Base-by-base conservation (phyloP, 2,888 invertebrate species). In the Drosophila macrothrix region DNA sequence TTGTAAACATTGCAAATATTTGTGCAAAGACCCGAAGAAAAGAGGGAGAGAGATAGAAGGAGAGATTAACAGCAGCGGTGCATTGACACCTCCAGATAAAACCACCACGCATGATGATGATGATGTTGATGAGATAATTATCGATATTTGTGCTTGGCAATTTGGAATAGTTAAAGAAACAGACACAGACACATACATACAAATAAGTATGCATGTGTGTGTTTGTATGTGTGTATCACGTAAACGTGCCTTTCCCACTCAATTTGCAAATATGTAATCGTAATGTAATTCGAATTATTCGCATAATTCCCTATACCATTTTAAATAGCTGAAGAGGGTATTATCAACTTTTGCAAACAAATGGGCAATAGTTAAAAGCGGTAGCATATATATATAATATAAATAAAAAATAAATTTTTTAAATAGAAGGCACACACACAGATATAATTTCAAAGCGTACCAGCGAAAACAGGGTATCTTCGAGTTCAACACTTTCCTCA, bases 1-100 rank as follows among this genome's bases (percentile, higher is more conserved):
- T 68, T 66, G 59, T 60, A 67, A 72, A 43, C 62, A 73, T 12
- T 41, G 73, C 61, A 73, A 73, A 73, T 73, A 73, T 70, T 70
- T 70, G 65, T 53, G 41, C 28, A 22, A 22, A 28, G 25, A 28
- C 50, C 9, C 9, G 22, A 19, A 14, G 5, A 22, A 31, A 35
- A 12, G 19, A 43, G 41, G 28, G 9, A 37, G 25, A 46, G 46
- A 46, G 22, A 46, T 25, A 43, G 41, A n/a, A 2, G 22, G 46
- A 46, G 25, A 46, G 25, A 46, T 25, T 46, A 46, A 46, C 25
- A 46, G 46, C 25, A 46, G 46, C 9, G 25, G 46, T 25, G 46
- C 46, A 46, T 46, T 46, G 46, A 46, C 46, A 46, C 16, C 46
- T 46, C 46, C 46, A 46, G 46, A 46, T 46, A 46, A 46, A 46